phyloP scores from a whole-genome alignment of 2,797 vertebrate species.

The Loris lydekkerianus region DNA sequence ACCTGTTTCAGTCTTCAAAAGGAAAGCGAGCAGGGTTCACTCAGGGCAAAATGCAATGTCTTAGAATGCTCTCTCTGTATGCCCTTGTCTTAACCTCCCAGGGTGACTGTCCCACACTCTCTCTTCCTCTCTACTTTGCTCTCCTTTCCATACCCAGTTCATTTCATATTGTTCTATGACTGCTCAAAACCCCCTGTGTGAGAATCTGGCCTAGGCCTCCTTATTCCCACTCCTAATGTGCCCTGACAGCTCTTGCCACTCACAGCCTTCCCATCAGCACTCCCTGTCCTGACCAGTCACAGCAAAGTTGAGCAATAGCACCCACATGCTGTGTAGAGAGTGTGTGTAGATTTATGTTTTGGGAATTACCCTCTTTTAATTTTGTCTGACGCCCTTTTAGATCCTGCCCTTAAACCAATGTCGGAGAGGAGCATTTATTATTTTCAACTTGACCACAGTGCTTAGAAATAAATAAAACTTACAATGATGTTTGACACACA shows the following conservation, averaged over 20 bases:
- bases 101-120: neutral
- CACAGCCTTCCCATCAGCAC: neutral
- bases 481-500: conserved; percentile 29
- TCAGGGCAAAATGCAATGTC: neutral
- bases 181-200: neutral
- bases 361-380: neutral
- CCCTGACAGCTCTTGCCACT: neutral
- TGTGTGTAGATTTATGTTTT: neutral
- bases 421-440: too few relatives aligned
- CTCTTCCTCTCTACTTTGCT: neutral
- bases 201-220: neutral
- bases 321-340: neutral
- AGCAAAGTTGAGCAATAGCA: neutral
- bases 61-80: neutral
- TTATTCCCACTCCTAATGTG: neutral
- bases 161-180: neutral
- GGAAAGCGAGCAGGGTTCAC: neutral
- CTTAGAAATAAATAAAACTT: conserved; percentile 39
- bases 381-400: too few relatives aligned
- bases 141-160: neutral
- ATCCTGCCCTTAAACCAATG: too few relatives aligned
- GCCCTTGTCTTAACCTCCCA: neutral
- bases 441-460: conserved; percentile 39
- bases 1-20: neutral
- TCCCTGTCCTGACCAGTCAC: neutral